Evolutionary conservation across 2,888 invertebrate species (phyloP).

Genomic region (Junonia oenone): DNA sequence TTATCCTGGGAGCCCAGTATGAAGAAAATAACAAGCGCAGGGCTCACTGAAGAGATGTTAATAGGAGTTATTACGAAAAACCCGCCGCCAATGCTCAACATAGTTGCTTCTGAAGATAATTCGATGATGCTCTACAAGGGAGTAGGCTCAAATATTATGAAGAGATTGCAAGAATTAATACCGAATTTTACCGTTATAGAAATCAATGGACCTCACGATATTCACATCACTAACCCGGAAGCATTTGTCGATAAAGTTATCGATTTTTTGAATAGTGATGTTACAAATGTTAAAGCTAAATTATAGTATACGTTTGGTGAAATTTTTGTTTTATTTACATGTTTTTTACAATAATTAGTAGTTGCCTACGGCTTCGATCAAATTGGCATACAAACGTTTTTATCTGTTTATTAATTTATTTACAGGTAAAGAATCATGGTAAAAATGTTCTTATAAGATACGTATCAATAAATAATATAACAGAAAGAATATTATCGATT

Average conservation of each 20-base stretch:
- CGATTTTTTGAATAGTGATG: slow-evolving; percentile 45
- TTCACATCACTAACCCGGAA: slow-evolving; percentile 78
- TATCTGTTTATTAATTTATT: too few species aligned
- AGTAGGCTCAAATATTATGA: slow-evolving; percentile 36
- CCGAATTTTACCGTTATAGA: slow-evolving; percentile 34
- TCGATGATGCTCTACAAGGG: slow-evolving; percentile 25
- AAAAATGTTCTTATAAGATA: too few species aligned
- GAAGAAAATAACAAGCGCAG: slow-evolving; percentile 41
- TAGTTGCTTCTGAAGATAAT: slow-evolving; percentile 35
- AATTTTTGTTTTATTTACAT: background rate
- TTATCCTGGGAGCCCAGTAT: slow-evolving; percentile 51
- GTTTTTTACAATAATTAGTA: too few species aligned
- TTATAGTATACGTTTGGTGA: slow-evolving; percentile 2
- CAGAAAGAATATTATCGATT: too few species aligned
- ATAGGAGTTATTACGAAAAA: slow-evolving; percentile 6
- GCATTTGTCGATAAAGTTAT: slow-evolving; percentile 52
- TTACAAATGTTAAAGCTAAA: background rate
- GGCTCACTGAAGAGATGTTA: slow-evolving; percentile 43
- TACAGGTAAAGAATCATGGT: too few species aligned
- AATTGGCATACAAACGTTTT: too few species aligned
- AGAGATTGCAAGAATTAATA: slow-evolving; percentile 37
- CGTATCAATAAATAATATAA: too few species aligned
- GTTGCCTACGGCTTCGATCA: too few species aligned
- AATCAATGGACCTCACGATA: slow-evolving; percentile 78
- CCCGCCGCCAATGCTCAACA: slow-evolving; percentile 41